Percentiles rank a stretch among this genome's conserved stretches.
Evolutionary conservation across 2,113 vertebrate species (phyloP).

Genomic region (Phalacrocorax aristotelis): DNA sequence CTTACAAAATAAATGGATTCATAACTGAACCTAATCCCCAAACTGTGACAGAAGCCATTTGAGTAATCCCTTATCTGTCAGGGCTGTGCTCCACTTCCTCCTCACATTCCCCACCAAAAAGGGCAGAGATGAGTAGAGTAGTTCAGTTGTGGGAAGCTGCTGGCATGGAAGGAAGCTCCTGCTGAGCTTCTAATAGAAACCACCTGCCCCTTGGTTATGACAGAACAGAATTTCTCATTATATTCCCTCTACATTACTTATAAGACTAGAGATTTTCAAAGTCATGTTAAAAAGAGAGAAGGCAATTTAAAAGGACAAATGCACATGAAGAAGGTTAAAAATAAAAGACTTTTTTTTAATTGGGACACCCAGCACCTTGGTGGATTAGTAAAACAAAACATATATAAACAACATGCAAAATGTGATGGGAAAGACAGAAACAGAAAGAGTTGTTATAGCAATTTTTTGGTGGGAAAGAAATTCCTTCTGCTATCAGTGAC

Average conservation of each 20-base stretch:
- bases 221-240: constrained; percentile 13
- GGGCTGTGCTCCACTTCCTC: not conserved
- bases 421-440: constrained; percentile 41
- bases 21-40: constrained; percentile 4
- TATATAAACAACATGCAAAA: constrained; percentile 32
- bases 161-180: constrained; percentile 52
- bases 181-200: constrained; percentile 49
- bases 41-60: constrained; percentile 17
- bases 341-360: constrained; percentile 1
- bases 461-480: constrained; percentile 41
- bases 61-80: constrained; percentile 27
- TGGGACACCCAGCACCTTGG: not conserved
- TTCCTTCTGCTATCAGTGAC: constrained; percentile 11
- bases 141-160: constrained; percentile 33
- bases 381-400: constrained; percentile 16
- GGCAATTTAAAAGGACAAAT: not conserved
- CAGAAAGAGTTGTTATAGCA: constrained; percentile 28
- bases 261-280: not conserved
- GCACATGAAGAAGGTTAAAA: not conserved
- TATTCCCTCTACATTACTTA: not conserved
- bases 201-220: not conserved
- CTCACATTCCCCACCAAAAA: not conserved
- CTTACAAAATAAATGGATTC: constrained; percentile 11
- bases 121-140: not conserved
- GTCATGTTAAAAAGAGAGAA: not conserved